phyloP scores from a whole-genome alignment of 2,888 invertebrate species.

The Ormyrus thymus region DNA sequence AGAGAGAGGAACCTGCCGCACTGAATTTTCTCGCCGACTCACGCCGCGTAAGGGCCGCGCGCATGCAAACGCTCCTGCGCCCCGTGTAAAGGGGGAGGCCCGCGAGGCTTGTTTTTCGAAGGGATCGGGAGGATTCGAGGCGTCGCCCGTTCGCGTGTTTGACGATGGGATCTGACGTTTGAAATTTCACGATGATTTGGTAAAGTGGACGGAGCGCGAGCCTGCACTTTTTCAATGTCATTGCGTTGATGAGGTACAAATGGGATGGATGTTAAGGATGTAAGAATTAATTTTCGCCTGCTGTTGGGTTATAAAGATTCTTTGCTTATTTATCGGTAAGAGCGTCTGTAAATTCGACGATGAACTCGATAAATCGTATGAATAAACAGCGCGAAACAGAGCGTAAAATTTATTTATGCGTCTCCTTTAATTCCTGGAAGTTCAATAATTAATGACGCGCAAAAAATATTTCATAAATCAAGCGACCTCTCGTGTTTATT shows the following conservation, averaged over 20 bases:
- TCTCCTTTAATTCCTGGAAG: background rate
- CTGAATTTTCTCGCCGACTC: slow-evolving; percentile 58
- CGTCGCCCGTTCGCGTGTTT: slow-evolving; percentile 15
- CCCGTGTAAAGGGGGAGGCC: background rate
- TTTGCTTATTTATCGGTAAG: no score
- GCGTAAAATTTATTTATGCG: no score
- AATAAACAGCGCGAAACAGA: no score
- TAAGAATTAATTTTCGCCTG: no score
- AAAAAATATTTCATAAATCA: no score
- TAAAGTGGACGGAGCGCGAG: no score
- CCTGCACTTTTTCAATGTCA: no score
- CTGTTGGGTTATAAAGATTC: no score
- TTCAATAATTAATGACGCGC: background rate
- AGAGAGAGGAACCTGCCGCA: slow-evolving; percentile 37
- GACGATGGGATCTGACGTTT: slow-evolving; percentile 14
- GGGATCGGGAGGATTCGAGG: slow-evolving; percentile 7
- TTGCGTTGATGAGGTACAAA: no score
- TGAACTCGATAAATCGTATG: no score
- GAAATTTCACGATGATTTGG: slow-evolving; percentile 22
- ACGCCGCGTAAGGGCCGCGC: slow-evolving; percentile 57
- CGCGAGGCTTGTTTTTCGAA: slow-evolving; percentile 24
- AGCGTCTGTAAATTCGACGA: no score
- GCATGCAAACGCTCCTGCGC: slow-evolving; percentile 42
- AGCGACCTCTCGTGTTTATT: background rate
- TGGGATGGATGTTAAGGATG: no score